These are phyloP conservation scores for Myotis myotis DNA, from an alignment of 2,797 vertebrate genomes.

Conservation along the genomic window DNA sequence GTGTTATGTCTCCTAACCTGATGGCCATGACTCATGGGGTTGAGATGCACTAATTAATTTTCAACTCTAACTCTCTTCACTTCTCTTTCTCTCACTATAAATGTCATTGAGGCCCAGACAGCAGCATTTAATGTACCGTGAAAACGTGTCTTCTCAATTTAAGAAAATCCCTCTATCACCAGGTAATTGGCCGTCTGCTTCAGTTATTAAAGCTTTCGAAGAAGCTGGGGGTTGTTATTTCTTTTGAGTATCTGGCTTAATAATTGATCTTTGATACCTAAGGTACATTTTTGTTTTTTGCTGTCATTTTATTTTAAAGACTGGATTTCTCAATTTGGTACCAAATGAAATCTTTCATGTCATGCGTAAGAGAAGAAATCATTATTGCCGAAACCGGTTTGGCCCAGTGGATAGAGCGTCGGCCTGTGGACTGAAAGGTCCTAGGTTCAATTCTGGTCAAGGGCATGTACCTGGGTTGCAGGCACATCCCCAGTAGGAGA, in stretches of 20 bases:
- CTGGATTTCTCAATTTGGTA: not conserved
- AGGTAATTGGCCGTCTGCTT: not conserved
- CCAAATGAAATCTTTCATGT: slow-evolving; percentile 4
- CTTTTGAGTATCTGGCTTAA: slow-evolving; percentile 1
- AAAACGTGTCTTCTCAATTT: slow-evolving; percentile 22
- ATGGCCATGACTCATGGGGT: slow-evolving; percentile 51
- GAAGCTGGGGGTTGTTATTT: not conserved
- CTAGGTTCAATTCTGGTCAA: too few species aligned
- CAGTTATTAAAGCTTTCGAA: not conserved
- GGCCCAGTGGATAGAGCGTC: too few species aligned
- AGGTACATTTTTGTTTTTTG: slow-evolving; percentile 13
- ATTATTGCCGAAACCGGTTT: too few species aligned
- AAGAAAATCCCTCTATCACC: slow-evolving; percentile 22
- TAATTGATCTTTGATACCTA: not conserved
- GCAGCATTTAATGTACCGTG: not conserved
- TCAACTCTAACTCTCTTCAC: slow-evolving; percentile 44
- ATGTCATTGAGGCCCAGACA: slow-evolving; percentile 64
- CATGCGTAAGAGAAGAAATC: not conserved
- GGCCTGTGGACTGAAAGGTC: too few species aligned
- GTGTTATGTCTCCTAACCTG: slow-evolving; percentile 52
- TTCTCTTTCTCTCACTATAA: slow-evolving; percentile 52
- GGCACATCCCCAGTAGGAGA: too few species aligned
- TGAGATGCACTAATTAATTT: slow-evolving; percentile 75
- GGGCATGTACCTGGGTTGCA: too few species aligned
- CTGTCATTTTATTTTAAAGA: slow-evolving; percentile 7